Evolutionary conservation across 2,888 invertebrate genomes (phyloP).

Genomic region (Acanthosepion esculentum): DNA sequence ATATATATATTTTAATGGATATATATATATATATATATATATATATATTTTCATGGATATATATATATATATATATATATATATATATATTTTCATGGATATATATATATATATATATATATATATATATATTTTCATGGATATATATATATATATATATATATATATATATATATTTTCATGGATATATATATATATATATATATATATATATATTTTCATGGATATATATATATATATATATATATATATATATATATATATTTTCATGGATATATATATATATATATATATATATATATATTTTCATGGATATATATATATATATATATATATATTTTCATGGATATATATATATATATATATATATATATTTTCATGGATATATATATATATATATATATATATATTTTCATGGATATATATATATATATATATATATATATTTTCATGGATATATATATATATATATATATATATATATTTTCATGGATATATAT

Average conservation of each 20-base stretch:
- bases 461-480: slow-evolving; percentile 34
- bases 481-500: neutral
- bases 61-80: too few species aligned
- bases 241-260: slow-evolving; percentile 6
- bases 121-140: too few species aligned
- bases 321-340: neutral
- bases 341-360: neutral
- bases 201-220: too few species aligned
- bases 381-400: neutral
- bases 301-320: neutral
- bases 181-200: too few species aligned
- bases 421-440: slow-evolving; percentile 33
- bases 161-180: too few species aligned
- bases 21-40: too few species aligned
- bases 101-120: too few species aligned
- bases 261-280: neutral
- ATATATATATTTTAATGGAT: too few species aligned
- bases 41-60: too few species aligned
- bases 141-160: too few species aligned
- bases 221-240: too few species aligned
- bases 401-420: neutral
- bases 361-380: neutral
- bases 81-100: too few species aligned
- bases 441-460: neutral
- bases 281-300: neutral